Percentiles rank a stretch among this genome's conserved stretches.
Evolutionary conservation across 2,113 vertebrate genomes (phyloP).

Genomic region (Ceratotherium simum): DNA sequence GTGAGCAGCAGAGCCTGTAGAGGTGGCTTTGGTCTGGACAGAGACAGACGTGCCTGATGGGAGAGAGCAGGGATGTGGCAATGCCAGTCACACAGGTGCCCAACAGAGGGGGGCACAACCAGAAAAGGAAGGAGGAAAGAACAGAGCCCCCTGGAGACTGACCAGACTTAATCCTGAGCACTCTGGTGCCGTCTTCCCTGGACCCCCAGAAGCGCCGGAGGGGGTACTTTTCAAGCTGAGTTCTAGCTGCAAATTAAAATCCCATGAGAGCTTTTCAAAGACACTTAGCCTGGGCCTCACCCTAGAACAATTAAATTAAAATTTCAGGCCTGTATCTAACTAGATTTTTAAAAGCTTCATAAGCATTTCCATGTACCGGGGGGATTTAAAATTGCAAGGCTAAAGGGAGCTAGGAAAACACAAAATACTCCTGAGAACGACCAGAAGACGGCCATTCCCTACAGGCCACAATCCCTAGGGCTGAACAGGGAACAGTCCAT

Average conservation of each 20-base stretch:
- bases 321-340: background rate
- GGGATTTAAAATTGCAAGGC: background rate
- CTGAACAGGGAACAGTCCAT: background rate
- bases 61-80: background rate
- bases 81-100: background rate
- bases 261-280: background rate
- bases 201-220: background rate
- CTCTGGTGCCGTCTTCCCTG: background rate
- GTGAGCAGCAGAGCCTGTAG: background rate
- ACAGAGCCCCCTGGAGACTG: background rate
- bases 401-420: background rate
- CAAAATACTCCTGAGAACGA: background rate
- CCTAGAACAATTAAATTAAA: background rate
- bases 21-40: fast-evolving
- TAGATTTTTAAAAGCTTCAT: constrained; percentile 24
- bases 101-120: background rate
- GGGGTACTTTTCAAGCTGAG: background rate
- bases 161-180: background rate
- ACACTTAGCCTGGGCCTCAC: background rate
- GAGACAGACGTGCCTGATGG: background rate
- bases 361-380: background rate
- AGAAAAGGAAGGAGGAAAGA: background rate
- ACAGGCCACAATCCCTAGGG: background rate
- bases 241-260: background rate
- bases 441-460: background rate